phyloP scores from a whole-genome alignment of 2,888 invertebrate genomes.

The Sicus ferrugineus region DNA sequence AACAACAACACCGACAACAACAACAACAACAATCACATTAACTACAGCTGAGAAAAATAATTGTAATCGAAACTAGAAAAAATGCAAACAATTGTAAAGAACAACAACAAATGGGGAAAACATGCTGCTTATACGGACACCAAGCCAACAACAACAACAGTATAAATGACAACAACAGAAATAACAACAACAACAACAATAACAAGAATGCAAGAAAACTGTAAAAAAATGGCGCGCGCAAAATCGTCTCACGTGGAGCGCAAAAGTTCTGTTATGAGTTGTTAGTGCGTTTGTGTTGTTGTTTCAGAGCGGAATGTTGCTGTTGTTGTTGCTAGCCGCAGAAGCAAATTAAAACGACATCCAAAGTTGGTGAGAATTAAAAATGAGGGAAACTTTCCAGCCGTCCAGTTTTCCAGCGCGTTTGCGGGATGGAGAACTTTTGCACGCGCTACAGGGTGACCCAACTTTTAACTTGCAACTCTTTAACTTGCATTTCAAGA shows the following conservation, averaged over 20 bases:
- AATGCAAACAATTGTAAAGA: background rate
- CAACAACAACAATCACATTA: background rate
- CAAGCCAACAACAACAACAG: background rate
- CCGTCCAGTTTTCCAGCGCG: no score
- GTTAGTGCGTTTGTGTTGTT: slow-evolving; percentile 46
- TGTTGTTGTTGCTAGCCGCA: slow-evolving; percentile 33
- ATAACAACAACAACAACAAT: slow-evolving; percentile 14
- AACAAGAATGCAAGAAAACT: slow-evolving; percentile 1
- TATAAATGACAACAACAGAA: background rate
- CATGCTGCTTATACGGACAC: no score
- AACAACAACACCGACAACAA: slow-evolving; percentile 2
- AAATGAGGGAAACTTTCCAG: no score
- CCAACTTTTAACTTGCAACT: no score
- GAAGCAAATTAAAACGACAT: no score
- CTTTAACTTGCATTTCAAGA: no score
- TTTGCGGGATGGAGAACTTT: no score
- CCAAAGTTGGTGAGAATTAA: no score
- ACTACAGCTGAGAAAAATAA: background rate
- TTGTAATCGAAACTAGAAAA: background rate
- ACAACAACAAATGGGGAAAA: background rate
- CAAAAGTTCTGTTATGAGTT: no score
- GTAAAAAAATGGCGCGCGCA: slow-evolving; percentile 38
- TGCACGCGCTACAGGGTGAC: no score
- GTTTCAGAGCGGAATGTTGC: no score
- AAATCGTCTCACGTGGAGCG: no score